Conservation (phyloP, 2,888 invertebrate genomes). For the Oeneis ivallda region DNA sequence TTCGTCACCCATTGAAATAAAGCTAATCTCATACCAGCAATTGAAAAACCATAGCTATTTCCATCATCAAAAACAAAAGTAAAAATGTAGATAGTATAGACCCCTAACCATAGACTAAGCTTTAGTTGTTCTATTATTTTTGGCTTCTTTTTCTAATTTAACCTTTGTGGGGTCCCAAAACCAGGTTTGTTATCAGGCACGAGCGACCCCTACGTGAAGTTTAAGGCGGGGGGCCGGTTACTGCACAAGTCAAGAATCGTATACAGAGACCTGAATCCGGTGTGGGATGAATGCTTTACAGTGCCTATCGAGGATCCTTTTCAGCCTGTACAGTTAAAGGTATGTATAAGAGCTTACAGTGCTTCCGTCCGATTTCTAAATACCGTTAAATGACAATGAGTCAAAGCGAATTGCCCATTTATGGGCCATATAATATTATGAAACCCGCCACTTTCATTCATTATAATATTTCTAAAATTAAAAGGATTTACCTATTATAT, state of each 20-base stretch:
- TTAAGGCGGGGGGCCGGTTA: constrained; percentile 92
- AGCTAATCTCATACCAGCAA: not conserved
- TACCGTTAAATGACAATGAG: too few species aligned
- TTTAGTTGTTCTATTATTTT: constrained; percentile 44
- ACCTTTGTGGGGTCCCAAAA: constrained; percentile 70
- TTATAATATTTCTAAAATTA: too few species aligned
- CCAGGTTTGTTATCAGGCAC: constrained; percentile 87
- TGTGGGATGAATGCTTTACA: constrained; percentile 98
- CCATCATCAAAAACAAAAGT: not conserved
- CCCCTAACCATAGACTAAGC: constrained; percentile 30
- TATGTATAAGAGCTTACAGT: constrained; percentile 53
- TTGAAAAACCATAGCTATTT: constrained; percentile 1
- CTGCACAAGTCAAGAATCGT: constrained; percentile 97
- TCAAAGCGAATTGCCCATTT: too few species aligned
- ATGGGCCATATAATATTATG: too few species aligned
- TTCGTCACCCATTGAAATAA: too few species aligned
- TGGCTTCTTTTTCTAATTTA: constrained; percentile 72
- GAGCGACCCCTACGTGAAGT: constrained; percentile 99
- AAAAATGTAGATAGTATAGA: constrained; percentile 10
- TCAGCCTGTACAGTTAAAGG: constrained; percentile 92
- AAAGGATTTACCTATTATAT: too few species aligned
- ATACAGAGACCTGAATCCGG: constrained; percentile 96
- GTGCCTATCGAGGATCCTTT: constrained; percentile 96
- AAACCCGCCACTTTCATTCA: too few species aligned
- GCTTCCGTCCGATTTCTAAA: too few species aligned